Evolutionary conservation across 2,888 invertebrate genomes (phyloP).

Genomic region (Odontocolon sp.): DNA sequence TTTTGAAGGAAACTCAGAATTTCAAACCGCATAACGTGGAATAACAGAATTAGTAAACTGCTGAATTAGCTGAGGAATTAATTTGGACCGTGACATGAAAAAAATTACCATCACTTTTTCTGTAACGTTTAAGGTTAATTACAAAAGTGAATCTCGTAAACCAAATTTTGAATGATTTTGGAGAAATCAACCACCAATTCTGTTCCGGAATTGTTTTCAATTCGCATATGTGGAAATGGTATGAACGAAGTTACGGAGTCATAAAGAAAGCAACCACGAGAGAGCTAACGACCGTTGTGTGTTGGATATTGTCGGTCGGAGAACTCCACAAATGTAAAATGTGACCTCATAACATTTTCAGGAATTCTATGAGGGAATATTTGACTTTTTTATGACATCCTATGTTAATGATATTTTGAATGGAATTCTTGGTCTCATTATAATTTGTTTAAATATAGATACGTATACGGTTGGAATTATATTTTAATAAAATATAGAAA

Average conservation of each 20-base stretch:
- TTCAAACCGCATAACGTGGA: too few species aligned
- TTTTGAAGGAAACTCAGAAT: neutral
- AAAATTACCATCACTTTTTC: too few species aligned
- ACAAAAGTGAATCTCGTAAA: neutral
- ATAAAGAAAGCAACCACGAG: slow-evolving; percentile 60
- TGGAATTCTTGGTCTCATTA: too few species aligned
- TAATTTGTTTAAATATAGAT: too few species aligned
- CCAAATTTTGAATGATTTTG: slow-evolving; percentile 4
- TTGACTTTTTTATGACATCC: neutral
- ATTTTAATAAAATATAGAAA: too few species aligned
- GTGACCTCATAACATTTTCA: neutral
- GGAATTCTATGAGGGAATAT: neutral
- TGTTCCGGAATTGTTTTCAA: slow-evolving; percentile 48
- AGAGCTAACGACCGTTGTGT: slow-evolving; percentile 62
- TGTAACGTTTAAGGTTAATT: too few species aligned
- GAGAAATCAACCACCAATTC: slow-evolving; percentile 53
- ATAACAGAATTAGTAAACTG: too few species aligned
- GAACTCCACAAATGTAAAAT: neutral
- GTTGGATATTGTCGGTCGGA: slow-evolving; percentile 51
- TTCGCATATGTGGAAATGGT: slow-evolving; percentile 17
- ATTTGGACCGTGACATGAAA: too few species aligned
- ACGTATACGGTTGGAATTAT: too few species aligned
- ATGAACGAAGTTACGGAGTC: slow-evolving; percentile 56
- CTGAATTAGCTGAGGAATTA: too few species aligned
- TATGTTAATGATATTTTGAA: too few species aligned